Evolutionary conservation across 2,797 vertebrate species (phyloP).

Genomic region (Chelonia mydas): DNA sequence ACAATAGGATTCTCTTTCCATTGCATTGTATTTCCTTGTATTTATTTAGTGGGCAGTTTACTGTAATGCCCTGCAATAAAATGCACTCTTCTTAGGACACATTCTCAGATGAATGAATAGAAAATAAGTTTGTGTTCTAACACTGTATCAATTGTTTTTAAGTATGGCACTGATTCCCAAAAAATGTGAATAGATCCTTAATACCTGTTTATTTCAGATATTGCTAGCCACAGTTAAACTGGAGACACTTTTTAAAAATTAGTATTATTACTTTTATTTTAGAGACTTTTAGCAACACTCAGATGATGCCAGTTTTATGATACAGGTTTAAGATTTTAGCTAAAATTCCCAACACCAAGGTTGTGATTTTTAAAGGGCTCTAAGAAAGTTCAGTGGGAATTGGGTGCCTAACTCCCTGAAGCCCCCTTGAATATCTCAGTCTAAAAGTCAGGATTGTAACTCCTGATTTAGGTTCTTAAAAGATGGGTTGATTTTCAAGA

Average conservation of each 20-base stretch:
- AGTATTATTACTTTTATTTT: constrained; percentile 39
- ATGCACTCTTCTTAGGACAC: constrained; percentile 53
- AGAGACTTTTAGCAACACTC: constrained; percentile 50
- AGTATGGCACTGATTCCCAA: constrained; percentile 35
- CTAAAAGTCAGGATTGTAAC: background rate
- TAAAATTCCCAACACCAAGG: constrained; percentile 61
- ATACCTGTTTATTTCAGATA: constrained; percentile 31
- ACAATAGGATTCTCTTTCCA: background rate
- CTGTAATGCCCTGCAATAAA: constrained; percentile 57
- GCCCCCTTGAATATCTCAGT: background rate
- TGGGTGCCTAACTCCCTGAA: constrained; percentile 15
- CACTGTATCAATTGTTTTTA: constrained; percentile 1
- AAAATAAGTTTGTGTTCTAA: constrained; percentile 46
- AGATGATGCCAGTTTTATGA: background rate
- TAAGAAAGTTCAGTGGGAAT: constrained; percentile 24
- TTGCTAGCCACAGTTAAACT: constrained; percentile 35
- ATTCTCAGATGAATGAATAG: constrained; percentile 55
- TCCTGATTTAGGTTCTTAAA: constrained; percentile 18
- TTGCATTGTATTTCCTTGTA: constrained; percentile 2
- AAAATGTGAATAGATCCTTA: constrained; percentile 34
- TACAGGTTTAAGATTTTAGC: constrained; percentile 45
- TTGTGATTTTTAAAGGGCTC: constrained; percentile 9
- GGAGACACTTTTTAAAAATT: constrained; percentile 44
- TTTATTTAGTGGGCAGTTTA: constrained; percentile 50
- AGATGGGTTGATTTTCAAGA: background rate